Evolutionary conservation across 2,888 invertebrate species (phyloP), one percentile per base, ranked within the genome.

Genomic region (Aphodius granarius): DNA sequence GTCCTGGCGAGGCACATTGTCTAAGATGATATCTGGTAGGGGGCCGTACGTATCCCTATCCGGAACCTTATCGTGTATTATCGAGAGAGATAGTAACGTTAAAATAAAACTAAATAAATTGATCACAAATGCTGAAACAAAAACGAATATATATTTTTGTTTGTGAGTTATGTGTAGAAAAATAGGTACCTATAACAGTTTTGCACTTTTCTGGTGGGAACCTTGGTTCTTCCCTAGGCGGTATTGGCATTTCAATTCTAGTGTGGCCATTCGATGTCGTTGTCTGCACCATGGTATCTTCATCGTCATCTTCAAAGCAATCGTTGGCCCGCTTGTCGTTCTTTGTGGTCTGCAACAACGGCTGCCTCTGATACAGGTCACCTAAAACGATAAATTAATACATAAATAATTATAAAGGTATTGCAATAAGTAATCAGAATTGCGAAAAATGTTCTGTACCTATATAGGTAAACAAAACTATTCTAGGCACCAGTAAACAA

Each of bases 41-140:
- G 96, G 96, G 76, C 90, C 89, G 84, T 93, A 93, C 5, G 89
- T 89, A 78, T 90, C 89, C 79, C 94, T 89, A 88, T 95, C 94
- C 70, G 97, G 97, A 81, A 97, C 92, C 80, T 94, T 91, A 86
- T 97, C 96, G 88, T 97, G 97, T 77, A 96, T 94, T 85, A 95
- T 88, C 81, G 96, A 94, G 83, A 97, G 90, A 75, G 95, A 94
- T 84, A 92, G 88, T 77, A 92, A 90, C 78, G 92, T 92, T 81
- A 92, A 83, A 81, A 92, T 86, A 84, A 92, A 92, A 86, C 91
- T 92, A 81, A 90, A 88, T 81, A 89, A 87, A 87, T 92, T 88
- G 82, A 92, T 89, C 77, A 92, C 84, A 83, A 91, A 91, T 82
- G 91, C 91, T 91, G 88, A 65, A 89, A 89, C 71, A 79, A 81